Conservation (phyloP, 2,113 vertebrate species). For the Aegotheles bennettii region DNA sequence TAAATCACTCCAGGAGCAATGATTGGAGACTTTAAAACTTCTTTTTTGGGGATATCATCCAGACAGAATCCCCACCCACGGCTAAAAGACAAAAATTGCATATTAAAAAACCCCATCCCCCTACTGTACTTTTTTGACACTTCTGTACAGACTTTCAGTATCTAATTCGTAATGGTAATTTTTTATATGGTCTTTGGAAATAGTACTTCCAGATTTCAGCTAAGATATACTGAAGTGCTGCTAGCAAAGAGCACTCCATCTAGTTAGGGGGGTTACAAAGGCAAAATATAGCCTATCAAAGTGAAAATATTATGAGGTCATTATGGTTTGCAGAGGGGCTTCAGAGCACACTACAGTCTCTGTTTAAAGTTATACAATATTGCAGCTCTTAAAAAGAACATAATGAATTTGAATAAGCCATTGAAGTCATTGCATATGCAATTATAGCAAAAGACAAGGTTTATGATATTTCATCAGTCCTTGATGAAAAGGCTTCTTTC, state of each 20-base stretch:
- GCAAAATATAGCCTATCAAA: neutral
- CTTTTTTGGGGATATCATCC: conserved; percentile 90
- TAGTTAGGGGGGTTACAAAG: neutral
- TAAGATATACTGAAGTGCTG: neutral
- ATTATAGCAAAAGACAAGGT: neutral
- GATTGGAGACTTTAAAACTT: conserved; percentile 83
- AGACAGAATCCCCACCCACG: conserved; percentile 96
- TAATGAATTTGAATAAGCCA: neutral
- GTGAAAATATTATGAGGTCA: neutral
- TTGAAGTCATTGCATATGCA: neutral
- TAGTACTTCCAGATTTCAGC: neutral
- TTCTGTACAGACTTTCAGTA: neutral
- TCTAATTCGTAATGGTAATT: neutral
- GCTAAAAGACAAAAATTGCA: conserved; percentile 60
- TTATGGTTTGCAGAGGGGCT: neutral
- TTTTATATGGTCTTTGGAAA: neutral
- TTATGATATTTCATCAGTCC: neutral
- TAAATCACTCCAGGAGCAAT: conserved; percentile 92
- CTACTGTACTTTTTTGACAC: neutral
- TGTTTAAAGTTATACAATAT: neutral
- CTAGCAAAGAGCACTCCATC: neutral
- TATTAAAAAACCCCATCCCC: neutral
- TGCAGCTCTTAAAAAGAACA: neutral
- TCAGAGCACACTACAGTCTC: neutral
- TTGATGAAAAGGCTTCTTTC: neutral